Percentiles rank a stretch among this genome's conserved stretches.
Evolutionary conservation across 2,888 invertebrate species (phyloP).

Genomic region (Sepioteuthis lessoniana): DNA sequence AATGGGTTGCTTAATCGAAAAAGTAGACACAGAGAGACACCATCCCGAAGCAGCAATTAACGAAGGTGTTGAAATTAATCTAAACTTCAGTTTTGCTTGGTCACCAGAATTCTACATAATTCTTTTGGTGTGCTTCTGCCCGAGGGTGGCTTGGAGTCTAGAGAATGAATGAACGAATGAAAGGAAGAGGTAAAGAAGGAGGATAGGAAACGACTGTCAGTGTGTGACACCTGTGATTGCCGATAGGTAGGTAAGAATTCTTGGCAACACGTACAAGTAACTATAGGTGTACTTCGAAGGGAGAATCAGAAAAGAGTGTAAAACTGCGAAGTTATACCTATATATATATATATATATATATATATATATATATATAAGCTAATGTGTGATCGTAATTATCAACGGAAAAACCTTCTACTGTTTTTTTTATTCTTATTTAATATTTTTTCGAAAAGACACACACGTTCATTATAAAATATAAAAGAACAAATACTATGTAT

Average conservation of each 20-base stretch:
- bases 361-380: neutral
- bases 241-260: neutral
- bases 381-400: no score
- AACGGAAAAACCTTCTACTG: no score
- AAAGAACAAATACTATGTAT: no score
- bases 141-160: neutral
- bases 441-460: no score
- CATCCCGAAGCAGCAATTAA: slow-evolving; percentile 11
- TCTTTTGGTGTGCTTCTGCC: neutral
- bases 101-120: neutral
- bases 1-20: neutral
- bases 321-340: neutral
- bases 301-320: neutral
- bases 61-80: slow-evolving; percentile 33
- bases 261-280: neutral
- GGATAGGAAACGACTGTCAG: neutral
- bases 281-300: neutral
- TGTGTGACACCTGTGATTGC: slow-evolving; percentile 25
- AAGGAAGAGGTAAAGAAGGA: no score
- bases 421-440: no score
- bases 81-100: slow-evolving; percentile 10
- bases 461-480: no score
- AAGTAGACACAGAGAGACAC: neutral
- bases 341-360: neutral
- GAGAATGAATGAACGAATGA: neutral